Percentiles rank a stretch among this genome's conserved stretches.
Conservation (phyloP, 2,113 vertebrate genomes). For the Choloepus hoffmanni region DNA sequence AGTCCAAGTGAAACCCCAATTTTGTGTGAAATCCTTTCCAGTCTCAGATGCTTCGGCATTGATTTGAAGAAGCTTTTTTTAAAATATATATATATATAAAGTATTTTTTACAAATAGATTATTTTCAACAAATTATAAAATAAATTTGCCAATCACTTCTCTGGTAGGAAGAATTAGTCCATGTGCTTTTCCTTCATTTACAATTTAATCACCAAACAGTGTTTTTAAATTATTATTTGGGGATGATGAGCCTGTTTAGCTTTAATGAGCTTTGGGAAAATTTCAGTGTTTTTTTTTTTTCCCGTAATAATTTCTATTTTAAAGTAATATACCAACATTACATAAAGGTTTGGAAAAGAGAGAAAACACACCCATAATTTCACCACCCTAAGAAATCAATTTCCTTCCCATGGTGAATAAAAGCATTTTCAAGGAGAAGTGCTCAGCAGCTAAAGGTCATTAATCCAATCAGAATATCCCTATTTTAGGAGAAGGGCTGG, state of each 20-base stretch:
- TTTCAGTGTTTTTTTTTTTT: background rate
- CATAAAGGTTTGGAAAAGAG: background rate
- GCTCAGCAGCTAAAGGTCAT: background rate
- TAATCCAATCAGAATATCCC: background rate
- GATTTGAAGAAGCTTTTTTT: background rate
- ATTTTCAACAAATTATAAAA: constrained; percentile 48
- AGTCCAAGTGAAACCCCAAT: background rate
- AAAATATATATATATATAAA: background rate
- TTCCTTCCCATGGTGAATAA: background rate
- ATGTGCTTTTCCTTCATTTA: constrained; percentile 58
- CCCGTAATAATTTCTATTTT: background rate
- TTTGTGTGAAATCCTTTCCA: background rate
- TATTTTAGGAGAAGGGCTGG: background rate
- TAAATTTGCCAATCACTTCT: constrained; percentile 29
- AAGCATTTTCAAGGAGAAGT: background rate
- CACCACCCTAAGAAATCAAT: background rate
- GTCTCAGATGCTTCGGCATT: background rate
- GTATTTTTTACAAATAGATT: background rate
- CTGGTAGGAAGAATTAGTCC: constrained; percentile 52
- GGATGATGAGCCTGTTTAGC: background rate
- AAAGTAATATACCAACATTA: background rate
- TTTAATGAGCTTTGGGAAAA: constrained; percentile 57
- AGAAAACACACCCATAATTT: background rate
- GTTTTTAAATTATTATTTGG: constrained; percentile 6
- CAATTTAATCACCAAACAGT: constrained; percentile 54